phyloP scores from a whole-genome alignment of 2,113 vertebrate species.

The Ranitomeya variabilis region DNA sequence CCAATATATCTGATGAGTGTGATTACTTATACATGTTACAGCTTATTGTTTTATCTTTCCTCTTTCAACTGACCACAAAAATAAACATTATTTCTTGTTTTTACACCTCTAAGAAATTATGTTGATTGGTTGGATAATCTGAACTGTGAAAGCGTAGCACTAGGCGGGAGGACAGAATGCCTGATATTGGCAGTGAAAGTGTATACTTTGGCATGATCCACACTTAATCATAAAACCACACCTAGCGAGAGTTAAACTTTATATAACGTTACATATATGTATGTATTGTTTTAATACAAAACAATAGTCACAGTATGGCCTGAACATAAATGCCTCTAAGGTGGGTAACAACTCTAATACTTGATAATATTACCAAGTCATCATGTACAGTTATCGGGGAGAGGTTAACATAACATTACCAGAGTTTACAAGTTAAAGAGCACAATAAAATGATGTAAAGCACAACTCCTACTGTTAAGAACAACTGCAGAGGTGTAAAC shows the following conservation, averaged over 20 bases:
- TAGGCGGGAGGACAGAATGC: conserved; percentile 10
- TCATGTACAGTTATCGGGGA: background rate
- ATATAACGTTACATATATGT: background rate
- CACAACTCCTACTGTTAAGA: background rate
- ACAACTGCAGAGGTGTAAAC: too few relatives aligned
- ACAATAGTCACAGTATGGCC: background rate
- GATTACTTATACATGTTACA: background rate
- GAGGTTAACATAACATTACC: too few relatives aligned
- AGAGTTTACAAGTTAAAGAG: background rate
- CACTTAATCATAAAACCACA: background rate
- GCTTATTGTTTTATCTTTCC: background rate
- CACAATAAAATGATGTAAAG: background rate
- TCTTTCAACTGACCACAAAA: conserved; percentile 9
- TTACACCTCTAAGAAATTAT: conserved; percentile 16
- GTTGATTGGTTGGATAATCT: conserved; percentile 17
- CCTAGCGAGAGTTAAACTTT: background rate
- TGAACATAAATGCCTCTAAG: background rate
- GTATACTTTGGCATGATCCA: conserved; percentile 25
- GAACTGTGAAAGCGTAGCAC: conserved; percentile 14
- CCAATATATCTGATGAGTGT: background rate
- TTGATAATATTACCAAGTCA: background rate
- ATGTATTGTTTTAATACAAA: background rate
- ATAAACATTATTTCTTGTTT: conserved; percentile 32
- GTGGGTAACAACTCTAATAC: background rate
- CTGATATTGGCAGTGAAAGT: conserved; percentile 25